A percentile compares a stretch with the other conserved stretches of the same genome.
Evolutionary conservation across 2,797 vertebrate species (phyloP).

Genomic region (Tinamus major): DNA sequence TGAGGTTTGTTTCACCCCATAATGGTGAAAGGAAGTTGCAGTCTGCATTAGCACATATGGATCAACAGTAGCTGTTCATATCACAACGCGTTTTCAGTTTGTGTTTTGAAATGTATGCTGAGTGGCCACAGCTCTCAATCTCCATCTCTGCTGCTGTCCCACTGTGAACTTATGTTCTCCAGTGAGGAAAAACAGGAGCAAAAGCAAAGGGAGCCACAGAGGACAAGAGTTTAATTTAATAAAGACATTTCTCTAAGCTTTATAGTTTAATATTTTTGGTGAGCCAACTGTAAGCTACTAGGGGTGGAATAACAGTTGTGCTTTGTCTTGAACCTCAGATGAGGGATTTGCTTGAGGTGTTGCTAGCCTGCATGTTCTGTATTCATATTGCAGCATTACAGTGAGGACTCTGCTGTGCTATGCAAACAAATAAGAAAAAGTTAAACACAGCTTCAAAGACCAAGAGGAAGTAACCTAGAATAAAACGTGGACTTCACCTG

Average conservation of each 20-base stretch:
- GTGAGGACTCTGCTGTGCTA: not conserved
- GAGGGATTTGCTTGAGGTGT: not conserved
- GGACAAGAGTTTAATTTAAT: not conserved
- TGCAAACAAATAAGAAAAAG: not conserved
- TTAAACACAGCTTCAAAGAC: not conserved
- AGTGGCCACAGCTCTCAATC: constrained; percentile 4
- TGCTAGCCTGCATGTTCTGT: not conserved
- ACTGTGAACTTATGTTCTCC: not conserved
- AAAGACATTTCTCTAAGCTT: constrained; percentile 23
- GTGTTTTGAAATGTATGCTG: constrained; percentile 57
- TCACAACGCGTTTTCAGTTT: constrained; percentile 60
- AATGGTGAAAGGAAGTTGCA: constrained; percentile 36
- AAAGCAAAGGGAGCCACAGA: not conserved
- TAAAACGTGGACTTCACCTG: not conserved
- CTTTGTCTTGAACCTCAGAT: not conserved
- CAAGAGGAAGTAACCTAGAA: not conserved
- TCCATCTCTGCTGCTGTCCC: not conserved
- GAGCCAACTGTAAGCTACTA: constrained; percentile 10
- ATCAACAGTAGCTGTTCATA: constrained; percentile 47
- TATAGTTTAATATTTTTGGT: not conserved
- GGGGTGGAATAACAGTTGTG: not conserved
- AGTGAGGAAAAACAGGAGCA: not conserved
- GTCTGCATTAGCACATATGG: not conserved
- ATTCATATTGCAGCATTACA: not conserved
- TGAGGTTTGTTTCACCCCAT: constrained; percentile 48